phyloP scores from a whole-genome alignment of 2,888 invertebrate species.

The Vanessa cardui region DNA sequence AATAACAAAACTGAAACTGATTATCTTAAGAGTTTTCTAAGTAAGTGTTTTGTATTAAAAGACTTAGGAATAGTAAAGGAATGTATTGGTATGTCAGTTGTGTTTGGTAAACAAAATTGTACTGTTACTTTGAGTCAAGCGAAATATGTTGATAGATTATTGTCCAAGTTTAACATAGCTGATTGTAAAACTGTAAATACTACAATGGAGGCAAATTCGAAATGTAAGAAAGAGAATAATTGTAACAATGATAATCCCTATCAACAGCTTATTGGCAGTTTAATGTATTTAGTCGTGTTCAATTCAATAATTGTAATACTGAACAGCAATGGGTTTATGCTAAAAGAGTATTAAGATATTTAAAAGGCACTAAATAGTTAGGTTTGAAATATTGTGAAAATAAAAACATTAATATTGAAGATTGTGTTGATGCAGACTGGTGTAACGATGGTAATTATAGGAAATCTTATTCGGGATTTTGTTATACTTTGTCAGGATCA shows the following conservation, averaged over 20 bases:
- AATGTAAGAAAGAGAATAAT: slow-evolving; percentile 17
- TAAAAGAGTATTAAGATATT: slow-evolving; percentile 25
- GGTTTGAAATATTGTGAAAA: slow-evolving; percentile 16
- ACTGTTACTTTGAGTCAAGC: neutral
- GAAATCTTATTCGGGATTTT: slow-evolving; percentile 34
- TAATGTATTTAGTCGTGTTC: slow-evolving; percentile 24
- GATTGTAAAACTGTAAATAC: slow-evolving; percentile 21
- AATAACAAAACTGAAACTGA: slow-evolving; percentile 8
- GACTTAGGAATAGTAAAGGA: slow-evolving; percentile 19
- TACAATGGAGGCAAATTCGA: slow-evolving; percentile 17
- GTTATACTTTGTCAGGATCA: slow-evolving; percentile 26
- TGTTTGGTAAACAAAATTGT: slow-evolving; percentile 15
- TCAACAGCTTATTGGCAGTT: slow-evolving; percentile 16
- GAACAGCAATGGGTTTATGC: slow-evolving; percentile 25
- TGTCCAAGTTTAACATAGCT: slow-evolving; percentile 13
- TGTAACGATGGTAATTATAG: slow-evolving; percentile 24
- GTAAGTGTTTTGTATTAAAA: slow-evolving; percentile 12
- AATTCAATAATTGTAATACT: slow-evolving; percentile 27
- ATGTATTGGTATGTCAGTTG: slow-evolving; percentile 22
- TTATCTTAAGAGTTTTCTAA: slow-evolving; percentile 12
- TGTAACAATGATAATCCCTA: slow-evolving; percentile 14
- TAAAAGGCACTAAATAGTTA: slow-evolving; percentile 24
- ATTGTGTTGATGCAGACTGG: slow-evolving; percentile 33
- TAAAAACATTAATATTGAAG: slow-evolving; percentile 5
- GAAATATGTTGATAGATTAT: slow-evolving; percentile 13